Percentiles rank a stretch among this genome's conserved stretches.
Evolutionary conservation across 2,113 vertebrate genomes (phyloP).

Genomic region (Gallinago jamesoni): DNA sequence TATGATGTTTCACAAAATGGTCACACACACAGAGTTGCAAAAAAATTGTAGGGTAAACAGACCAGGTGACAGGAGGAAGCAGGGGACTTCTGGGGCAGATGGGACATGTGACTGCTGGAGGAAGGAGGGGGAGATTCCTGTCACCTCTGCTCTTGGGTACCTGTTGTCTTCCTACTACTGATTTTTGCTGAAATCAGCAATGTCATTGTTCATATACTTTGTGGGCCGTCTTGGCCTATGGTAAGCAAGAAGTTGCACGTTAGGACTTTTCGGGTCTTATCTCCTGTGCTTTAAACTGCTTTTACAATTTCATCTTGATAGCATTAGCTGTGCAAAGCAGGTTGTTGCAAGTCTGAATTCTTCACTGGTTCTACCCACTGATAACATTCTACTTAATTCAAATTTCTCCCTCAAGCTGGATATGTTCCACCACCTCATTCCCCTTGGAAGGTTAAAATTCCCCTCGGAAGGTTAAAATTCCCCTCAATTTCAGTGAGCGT

Average conservation of each 20-base stretch:
- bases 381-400: not conserved
- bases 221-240: not conserved
- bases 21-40: not conserved
- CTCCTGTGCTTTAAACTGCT: not conserved
- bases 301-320: not conserved
- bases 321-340: not conserved
- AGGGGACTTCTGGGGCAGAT: not conserved
- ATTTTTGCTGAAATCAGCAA: not conserved
- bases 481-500: no score
- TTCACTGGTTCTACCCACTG: not conserved
- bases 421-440: not conserved
- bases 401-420: not conserved
- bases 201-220: not conserved
- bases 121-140: not conserved
- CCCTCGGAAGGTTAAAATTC: not conserved
- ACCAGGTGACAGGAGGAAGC: not conserved
- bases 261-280: not conserved
- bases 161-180: not conserved
- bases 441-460: not conserved
- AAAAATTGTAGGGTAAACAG: not conserved
- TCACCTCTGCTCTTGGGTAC: not conserved
- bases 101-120: not conserved
- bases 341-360: not conserved
- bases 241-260: not conserved
- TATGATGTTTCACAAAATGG: not conserved